Conservation (phyloP, 2,888 invertebrate genomes). For the Eretmocerus hayati region DNA sequence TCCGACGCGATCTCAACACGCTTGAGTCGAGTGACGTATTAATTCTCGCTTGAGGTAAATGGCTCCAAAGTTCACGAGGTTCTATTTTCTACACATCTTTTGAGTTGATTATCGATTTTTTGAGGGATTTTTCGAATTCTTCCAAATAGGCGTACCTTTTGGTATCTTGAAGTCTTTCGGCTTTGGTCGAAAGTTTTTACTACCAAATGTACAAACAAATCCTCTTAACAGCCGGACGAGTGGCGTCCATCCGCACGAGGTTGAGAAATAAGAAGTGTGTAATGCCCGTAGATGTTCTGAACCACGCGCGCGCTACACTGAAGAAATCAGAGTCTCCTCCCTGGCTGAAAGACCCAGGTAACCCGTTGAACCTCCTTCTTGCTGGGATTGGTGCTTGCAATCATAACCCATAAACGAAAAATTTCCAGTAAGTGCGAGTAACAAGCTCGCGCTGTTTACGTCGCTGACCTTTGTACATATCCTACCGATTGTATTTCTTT, state of each 20-base stretch:
- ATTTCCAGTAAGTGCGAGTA: constrained; percentile 64
- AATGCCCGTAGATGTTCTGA: constrained; percentile 49
- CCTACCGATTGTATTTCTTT: constrained; percentile 65
- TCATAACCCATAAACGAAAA: constrained; percentile 57
- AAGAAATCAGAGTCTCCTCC: constrained; percentile 53
- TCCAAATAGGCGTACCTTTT: constrained; percentile 49
- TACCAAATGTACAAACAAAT: constrained; percentile 43
- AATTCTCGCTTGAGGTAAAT: too few relatives aligned
- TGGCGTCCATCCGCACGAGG: constrained; percentile 52
- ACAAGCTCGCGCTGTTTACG: constrained; percentile 62
- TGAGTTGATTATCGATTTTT: too few relatives aligned
- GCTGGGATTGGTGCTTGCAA: constrained; percentile 62
- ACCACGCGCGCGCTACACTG: constrained; percentile 34
- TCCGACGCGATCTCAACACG: too few relatives aligned
- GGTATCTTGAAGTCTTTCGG: constrained; percentile 50
- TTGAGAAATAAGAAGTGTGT: constrained; percentile 52
- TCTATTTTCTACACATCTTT: too few relatives aligned
- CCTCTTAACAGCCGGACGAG: constrained; percentile 60
- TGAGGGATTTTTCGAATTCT: too few relatives aligned
- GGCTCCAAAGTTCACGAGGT: too few relatives aligned
- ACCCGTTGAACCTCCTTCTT: constrained; percentile 62
- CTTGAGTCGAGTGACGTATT: too few relatives aligned
- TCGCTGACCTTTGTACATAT: constrained; percentile 67
- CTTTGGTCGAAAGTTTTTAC: constrained; percentile 36
- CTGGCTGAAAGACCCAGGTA: constrained; percentile 58